A percentile compares a stretch with the other conserved stretches of the same genome.
Conservation (phyloP, 2,888 invertebrate species). For the Muscina levida region DNA sequence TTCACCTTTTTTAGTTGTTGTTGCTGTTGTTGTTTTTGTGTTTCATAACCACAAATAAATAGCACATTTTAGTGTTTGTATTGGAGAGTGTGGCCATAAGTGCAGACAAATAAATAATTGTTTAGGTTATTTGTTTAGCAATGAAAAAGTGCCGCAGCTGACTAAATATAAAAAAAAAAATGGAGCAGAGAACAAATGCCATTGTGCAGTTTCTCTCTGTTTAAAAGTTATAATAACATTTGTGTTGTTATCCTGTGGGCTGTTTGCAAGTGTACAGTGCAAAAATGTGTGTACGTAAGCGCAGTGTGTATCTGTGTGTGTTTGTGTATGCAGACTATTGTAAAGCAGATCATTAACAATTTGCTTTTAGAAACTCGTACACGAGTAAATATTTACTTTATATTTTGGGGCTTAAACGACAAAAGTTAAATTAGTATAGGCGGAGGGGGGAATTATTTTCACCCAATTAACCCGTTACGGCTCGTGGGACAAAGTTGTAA, state of each 20-base stretch:
- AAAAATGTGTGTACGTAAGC: background rate
- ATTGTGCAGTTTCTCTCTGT: background rate
- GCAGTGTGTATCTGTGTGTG: constrained; percentile 33
- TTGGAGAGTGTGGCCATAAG: constrained; percentile 35
- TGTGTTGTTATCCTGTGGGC: constrained; percentile 11
- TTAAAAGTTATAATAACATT: background rate
- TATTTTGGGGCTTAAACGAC: background rate
- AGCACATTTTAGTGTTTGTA: too few relatives aligned
- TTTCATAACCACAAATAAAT: too few relatives aligned
- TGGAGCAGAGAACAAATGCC: background rate
- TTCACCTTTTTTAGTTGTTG: too few relatives aligned
- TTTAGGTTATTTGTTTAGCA: constrained; percentile 46
- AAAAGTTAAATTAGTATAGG: too few relatives aligned
- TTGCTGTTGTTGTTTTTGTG: too few relatives aligned
- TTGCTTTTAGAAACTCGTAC: background rate
- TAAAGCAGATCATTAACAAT: constrained; percentile 12
- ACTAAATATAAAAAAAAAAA: background rate
- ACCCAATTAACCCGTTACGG: too few relatives aligned
- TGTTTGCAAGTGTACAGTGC: background rate
- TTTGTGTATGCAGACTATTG: constrained; percentile 15
- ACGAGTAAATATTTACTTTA: constrained; percentile 6
- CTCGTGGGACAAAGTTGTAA: too few relatives aligned
- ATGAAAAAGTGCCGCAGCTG: background rate
- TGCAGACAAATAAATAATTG: constrained; percentile 58
- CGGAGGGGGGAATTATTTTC: too few relatives aligned